A percentile compares a stretch with the other conserved stretches of the same genome.
These are phyloP conservation scores for Miopithecus talapoin DNA, from an alignment of 2,797 vertebrate species.

Conservation along the genomic window DNA sequence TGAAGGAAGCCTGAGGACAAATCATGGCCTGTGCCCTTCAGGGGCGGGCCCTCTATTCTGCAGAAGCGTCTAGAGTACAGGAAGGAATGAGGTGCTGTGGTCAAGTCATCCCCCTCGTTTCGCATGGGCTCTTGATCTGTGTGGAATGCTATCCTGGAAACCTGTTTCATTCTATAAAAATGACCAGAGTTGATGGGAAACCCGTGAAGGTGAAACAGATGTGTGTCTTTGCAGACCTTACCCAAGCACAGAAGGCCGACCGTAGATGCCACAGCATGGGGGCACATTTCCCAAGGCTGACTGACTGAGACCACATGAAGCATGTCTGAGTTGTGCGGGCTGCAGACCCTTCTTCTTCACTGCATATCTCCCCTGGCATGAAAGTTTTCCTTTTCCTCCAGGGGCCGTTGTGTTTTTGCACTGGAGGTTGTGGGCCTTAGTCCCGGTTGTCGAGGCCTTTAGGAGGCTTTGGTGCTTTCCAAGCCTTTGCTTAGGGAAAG, in stretches of 20 bases:
- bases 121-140: not conserved
- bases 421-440: not conserved
- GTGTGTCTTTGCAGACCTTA: not conserved
- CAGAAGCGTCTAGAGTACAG: not conserved
- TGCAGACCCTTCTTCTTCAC: not conserved
- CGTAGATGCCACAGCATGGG: rapidly evolving
- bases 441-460: not conserved
- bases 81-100: not conserved
- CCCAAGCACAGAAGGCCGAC: too few species aligned
- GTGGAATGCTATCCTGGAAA: not conserved
- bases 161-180: not conserved
- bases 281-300: not conserved
- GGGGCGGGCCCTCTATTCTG: not conserved
- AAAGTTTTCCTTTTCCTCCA: not conserved
- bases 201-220: not conserved
- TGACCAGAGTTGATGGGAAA: not conserved
- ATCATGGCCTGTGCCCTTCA: rapidly evolving
- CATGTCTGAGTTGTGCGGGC: rapidly evolving
- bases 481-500: not conserved
- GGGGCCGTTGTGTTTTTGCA: not conserved
- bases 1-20: not conserved
- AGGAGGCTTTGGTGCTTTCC: not conserved
- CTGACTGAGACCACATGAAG: not conserved
- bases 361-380: not conserved
- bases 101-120: not conserved